These are phyloP conservation scores for Muscidifurax raptorellus DNA, from an alignment of 1,140 invertebrate genomes.

Conservation along the genomic window DNA sequence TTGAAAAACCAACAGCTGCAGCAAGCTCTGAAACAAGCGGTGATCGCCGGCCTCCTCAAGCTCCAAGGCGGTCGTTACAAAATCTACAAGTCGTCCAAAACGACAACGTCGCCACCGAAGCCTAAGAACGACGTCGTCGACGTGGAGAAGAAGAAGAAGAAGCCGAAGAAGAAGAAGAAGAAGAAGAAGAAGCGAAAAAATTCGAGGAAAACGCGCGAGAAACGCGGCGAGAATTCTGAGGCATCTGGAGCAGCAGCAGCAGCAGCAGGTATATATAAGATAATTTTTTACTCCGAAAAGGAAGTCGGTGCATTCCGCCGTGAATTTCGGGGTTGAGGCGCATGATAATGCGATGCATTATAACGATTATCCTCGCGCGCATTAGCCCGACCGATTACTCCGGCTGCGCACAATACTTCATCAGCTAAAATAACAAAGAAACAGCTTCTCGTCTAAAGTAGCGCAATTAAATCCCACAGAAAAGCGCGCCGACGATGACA, in stretches of 20 bases:
- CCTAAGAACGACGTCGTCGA: conserved; percentile 2
- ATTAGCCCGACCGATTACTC: too few relatives aligned
- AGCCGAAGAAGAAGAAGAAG: neutral
- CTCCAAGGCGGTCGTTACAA: conserved; percentile 68
- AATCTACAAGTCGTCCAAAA: conserved; percentile 41
- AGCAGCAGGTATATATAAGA: neutral
- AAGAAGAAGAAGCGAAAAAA: neutral
- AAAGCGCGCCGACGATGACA: neutral
- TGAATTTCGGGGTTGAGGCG: too few relatives aligned
- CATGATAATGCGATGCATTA: too few relatives aligned
- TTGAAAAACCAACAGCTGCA: conserved; percentile 57
- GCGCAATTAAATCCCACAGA: neutral
- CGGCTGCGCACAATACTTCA: neutral
- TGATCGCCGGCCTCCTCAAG: conserved; percentile 66
- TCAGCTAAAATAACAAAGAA: neutral
- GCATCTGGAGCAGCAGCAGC: too few relatives aligned
- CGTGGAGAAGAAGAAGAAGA: neutral
- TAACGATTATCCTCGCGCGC: too few relatives aligned
- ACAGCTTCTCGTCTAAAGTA: neutral
- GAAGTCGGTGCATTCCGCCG: too few relatives aligned
- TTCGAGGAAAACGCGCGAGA: neutral
- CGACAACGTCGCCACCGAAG: conserved; percentile 4
- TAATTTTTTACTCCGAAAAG: too few relatives aligned
- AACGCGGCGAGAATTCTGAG: neutral
- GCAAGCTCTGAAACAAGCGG: conserved; percentile 68